These are phyloP conservation scores for Pristiophorus japonicus DNA, from an alignment of 2,113 vertebrate species.

Conservation along the genomic window DNA sequence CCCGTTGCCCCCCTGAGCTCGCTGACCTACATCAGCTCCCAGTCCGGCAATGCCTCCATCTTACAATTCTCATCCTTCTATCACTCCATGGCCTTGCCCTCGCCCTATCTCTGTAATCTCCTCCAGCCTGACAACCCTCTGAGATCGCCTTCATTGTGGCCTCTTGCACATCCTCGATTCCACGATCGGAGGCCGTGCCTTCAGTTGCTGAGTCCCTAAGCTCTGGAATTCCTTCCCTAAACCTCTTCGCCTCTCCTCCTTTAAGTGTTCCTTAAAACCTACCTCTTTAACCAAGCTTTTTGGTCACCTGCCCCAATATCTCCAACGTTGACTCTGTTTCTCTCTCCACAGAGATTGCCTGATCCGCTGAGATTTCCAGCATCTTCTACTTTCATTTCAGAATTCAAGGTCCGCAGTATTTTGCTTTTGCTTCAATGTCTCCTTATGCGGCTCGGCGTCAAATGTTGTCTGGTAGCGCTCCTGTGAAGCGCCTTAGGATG, in stretches of 20 bases:
- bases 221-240: not conserved
- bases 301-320: not conserved
- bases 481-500: no score
- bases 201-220: not conserved
- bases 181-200: not conserved
- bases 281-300: not conserved
- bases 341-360: no score
- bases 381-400: no score
- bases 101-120: not conserved
- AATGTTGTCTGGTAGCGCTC: not conserved
- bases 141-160: no score
- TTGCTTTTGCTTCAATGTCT: accelerated
- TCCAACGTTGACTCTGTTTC: no score
- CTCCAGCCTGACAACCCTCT: no score
- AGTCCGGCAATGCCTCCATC: not conserved
- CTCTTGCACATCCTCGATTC: no score
- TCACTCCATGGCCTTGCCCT: no score
- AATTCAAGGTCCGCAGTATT: no score
- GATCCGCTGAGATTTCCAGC: no score
- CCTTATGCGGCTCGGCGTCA: not conserved
- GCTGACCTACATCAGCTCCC: not conserved
- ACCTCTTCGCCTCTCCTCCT: not conserved
- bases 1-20: no score
- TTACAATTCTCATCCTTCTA: not conserved
- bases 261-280: not conserved